Percentiles rank a stretch among this genome's conserved stretches.
Conservation (phyloP, 2,888 invertebrate species). For the Platycheirus rosarum region DNA sequence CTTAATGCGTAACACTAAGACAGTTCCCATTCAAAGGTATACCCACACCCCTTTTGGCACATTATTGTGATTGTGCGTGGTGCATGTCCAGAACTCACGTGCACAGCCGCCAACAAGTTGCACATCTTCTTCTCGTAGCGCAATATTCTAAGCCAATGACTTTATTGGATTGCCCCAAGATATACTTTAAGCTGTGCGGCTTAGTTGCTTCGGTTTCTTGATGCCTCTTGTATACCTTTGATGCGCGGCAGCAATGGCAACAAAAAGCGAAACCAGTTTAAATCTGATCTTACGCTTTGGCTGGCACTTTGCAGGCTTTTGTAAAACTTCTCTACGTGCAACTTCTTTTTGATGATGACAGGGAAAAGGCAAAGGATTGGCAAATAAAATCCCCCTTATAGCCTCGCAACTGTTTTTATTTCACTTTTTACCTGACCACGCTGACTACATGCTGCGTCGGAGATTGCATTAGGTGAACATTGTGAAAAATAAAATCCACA, state of each 20-base stretch:
- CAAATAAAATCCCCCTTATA: slow-evolving; percentile 60
- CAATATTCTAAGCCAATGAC: slow-evolving; percentile 73
- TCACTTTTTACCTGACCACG: slow-evolving; percentile 57
- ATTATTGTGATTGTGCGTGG: slow-evolving; percentile 28
- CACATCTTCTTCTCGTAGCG: slow-evolving; percentile 56
- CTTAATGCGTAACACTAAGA: slow-evolving; percentile 52
- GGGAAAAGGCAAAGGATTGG: slow-evolving; percentile 66
- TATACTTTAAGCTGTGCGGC: slow-evolving; percentile 43
- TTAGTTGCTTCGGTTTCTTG: slow-evolving; percentile 46
- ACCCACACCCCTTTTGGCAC: slow-evolving; percentile 51
- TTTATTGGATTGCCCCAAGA: slow-evolving; percentile 72
- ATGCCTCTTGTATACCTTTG: slow-evolving; percentile 28
- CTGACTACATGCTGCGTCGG: slow-evolving; percentile 44
- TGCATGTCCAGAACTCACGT: slow-evolving; percentile 67
- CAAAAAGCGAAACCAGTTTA: slow-evolving; percentile 70
- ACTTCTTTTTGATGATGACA: slow-evolving; percentile 58
- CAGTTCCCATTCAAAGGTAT: slow-evolving; percentile 19
- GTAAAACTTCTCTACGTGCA: slow-evolving; percentile 51
- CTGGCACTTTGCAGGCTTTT: slow-evolving; percentile 69
- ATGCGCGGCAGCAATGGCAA: slow-evolving; percentile 25
- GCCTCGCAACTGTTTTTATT: slow-evolving; percentile 52
- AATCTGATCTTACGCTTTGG: slow-evolving; percentile 62
- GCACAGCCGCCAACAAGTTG: slow-evolving; percentile 47
- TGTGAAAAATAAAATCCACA: slow-evolving; percentile 56
- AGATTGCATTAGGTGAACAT: slow-evolving; percentile 66